These are phyloP conservation scores for Pseudorhombus dupliciocellatus DNA, from an alignment of 2,113 vertebrate genomes.

Conservation along the genomic window DNA sequence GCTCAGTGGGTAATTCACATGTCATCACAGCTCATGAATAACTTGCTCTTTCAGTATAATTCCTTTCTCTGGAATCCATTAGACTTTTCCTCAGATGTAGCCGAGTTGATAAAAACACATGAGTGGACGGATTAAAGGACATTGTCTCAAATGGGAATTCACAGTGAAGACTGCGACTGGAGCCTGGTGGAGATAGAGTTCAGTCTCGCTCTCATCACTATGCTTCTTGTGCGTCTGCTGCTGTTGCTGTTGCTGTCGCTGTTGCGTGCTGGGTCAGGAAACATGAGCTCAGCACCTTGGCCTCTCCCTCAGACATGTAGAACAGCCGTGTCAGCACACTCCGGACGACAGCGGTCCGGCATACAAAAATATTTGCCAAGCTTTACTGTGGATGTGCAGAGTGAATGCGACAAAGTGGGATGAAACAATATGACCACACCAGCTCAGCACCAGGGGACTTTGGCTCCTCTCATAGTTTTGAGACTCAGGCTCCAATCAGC, in stretches of 20 bases:
- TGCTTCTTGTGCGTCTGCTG: slow-evolving; percentile 19
- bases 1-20: slow-evolving; percentile 15
- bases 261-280: slow-evolving; percentile 55
- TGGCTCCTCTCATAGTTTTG: slow-evolving; percentile 17
- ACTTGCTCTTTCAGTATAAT: slow-evolving; percentile 30
- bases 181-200: slow-evolving; percentile 3
- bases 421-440: neutral
- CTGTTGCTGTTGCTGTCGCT: slow-evolving; percentile 28
- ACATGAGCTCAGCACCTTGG: slow-evolving; percentile 70
- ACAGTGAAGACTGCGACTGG: neutral
- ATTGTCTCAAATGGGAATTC: slow-evolving; percentile 25
- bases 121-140: slow-evolving; percentile 11
- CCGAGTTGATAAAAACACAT: slow-evolving; percentile 5
- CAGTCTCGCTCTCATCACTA: slow-evolving; percentile 36
- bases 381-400: slow-evolving; percentile 8
- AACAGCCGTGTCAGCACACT: slow-evolving; percentile 65
- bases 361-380: slow-evolving; percentile 37
- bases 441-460: neutral
- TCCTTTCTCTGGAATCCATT: slow-evolving; percentile 10
- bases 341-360: slow-evolving; percentile 39
- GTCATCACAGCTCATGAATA: slow-evolving; percentile 37
- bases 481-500: slow-evolving; percentile 28
- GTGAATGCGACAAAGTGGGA: neutral
- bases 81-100: neutral
- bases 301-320: slow-evolving; percentile 53